Conservation (phyloP, 2,113 vertebrate species). For the Hemibagrus wyckioides region DNA sequence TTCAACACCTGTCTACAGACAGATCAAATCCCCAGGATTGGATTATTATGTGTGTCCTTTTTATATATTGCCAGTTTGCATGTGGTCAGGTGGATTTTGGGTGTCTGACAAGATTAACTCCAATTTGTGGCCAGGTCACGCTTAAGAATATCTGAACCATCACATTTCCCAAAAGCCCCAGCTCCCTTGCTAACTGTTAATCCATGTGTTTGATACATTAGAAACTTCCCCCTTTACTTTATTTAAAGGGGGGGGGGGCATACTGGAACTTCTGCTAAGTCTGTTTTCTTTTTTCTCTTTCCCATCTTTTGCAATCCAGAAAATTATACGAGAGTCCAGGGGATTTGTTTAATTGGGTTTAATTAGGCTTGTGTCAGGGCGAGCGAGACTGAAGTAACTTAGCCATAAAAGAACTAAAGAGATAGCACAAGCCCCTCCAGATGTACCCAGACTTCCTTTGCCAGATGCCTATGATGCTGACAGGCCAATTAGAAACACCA, state of each 20-base stretch:
- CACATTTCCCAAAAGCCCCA: conserved; percentile 65
- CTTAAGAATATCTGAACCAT: conserved; percentile 68
- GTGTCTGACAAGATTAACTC: conserved; percentile 68
- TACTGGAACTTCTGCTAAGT: conserved; percentile 68
- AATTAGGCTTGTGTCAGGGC: conserved; percentile 71
- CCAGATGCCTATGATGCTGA: conserved; percentile 26
- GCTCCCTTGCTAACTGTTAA: conserved; percentile 73
- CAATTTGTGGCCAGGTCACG: conserved; percentile 65
- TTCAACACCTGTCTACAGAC: conserved; percentile 63
- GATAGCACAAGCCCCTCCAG: conserved; percentile 54
- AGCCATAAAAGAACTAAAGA: conserved; percentile 56
- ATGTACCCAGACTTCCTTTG: conserved; percentile 42
- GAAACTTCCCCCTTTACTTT: conserved; percentile 69
- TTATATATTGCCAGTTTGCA: conserved; percentile 71
- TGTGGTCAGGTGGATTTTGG: conserved; percentile 64
- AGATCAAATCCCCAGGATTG: conserved; percentile 62
- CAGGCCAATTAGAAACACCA: conserved; percentile 52
- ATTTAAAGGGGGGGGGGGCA: conserved; percentile 64
- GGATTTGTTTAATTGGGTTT: conserved; percentile 77
- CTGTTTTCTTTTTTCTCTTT: conserved; percentile 54
- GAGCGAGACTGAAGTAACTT: conserved; percentile 55
- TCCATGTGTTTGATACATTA: conserved; percentile 81
- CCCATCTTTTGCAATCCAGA: conserved; percentile 65
- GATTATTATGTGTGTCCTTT: conserved; percentile 68
- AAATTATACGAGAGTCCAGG: conserved; percentile 69